Percentiles rank a stretch among this genome's conserved stretches.
Evolutionary conservation across 2,797 vertebrate species (phyloP).

Genomic region (Pitangus sulphuratus): DNA sequence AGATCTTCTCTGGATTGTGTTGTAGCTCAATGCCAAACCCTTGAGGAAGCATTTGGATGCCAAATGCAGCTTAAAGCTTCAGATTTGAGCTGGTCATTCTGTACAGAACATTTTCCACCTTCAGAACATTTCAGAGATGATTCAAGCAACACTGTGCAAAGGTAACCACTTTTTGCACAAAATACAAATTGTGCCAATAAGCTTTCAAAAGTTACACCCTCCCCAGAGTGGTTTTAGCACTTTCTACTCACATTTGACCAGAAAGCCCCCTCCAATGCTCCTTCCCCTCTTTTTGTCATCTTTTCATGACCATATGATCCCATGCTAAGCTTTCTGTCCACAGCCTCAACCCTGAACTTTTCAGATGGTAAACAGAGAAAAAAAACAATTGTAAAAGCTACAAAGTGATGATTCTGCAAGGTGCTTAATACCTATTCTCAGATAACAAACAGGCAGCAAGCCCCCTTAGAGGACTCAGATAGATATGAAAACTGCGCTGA

Average conservation of each 20-base stretch:
- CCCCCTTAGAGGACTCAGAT: neutral
- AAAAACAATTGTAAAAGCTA: neutral
- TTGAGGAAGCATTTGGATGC: neutral
- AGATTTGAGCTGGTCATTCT: neutral
- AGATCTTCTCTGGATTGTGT: neutral
- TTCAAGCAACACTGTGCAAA: neutral
- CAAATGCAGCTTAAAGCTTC: neutral
- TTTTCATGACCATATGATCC: fast-evolving
- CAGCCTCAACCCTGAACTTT: neutral
- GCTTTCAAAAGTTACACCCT: neutral
- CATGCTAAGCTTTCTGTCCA: neutral
- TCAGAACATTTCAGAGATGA: neutral
- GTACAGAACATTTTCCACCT: neutral
- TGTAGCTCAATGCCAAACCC: neutral
- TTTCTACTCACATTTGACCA: neutral
- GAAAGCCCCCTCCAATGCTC: neutral
- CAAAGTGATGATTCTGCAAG: neutral
- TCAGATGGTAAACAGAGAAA: neutral
- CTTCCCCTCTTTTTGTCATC: neutral
- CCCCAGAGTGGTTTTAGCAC: neutral
- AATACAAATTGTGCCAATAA: neutral
- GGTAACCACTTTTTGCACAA: neutral
- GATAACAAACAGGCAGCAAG: neutral
- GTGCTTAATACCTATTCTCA: neutral
- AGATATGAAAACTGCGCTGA: neutral